Evolutionary conservation across 2,888 invertebrate species (phyloP).

Genomic region (Drosophila nigritarsus): DNA sequence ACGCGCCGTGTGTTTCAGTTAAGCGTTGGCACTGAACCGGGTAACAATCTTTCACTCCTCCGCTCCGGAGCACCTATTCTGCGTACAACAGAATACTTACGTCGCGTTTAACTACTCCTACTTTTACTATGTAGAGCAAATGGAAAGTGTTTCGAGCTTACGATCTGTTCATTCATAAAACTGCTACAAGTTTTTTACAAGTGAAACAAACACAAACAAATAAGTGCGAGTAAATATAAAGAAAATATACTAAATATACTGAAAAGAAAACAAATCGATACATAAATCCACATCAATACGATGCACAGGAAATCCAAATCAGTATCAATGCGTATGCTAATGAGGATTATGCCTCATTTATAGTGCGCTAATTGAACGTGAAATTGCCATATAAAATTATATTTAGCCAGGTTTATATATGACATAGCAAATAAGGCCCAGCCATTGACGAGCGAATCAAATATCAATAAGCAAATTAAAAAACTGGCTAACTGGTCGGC

Average conservation of each 20-base stretch:
- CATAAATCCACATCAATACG: constrained; percentile 32
- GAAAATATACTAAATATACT: too few species aligned
- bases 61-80: constrained; percentile 49
- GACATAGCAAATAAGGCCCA: constrained; percentile 25
- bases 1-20: constrained; percentile 84
- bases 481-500: constrained; percentile 43
- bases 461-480: constrained; percentile 35
- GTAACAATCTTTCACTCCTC: constrained; percentile 84
- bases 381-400: constrained; percentile 74
- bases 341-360: constrained; percentile 73
- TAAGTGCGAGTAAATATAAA: constrained; percentile 19
- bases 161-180: constrained; percentile 42
- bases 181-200: constrained; percentile 41
- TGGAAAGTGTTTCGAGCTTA: constrained; percentile 47
- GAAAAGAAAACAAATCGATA: constrained; percentile 24
- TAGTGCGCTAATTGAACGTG: constrained; percentile 84
- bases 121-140: constrained; percentile 48
- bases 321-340: constrained; percentile 59
- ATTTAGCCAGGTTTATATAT: constrained; percentile 32
- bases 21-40: constrained; percentile 85
- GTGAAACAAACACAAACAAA: constrained; percentile 43
- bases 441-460: constrained; percentile 44
- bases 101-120: constrained; percentile 29
- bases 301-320: constrained; percentile 57
- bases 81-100: constrained; percentile 19